Percentiles rank a stretch among this genome's conserved stretches.
phyloP scores from a whole-genome alignment of 2,113 vertebrate genomes.

The Gnathonemus echidnorhynchus region DNA sequence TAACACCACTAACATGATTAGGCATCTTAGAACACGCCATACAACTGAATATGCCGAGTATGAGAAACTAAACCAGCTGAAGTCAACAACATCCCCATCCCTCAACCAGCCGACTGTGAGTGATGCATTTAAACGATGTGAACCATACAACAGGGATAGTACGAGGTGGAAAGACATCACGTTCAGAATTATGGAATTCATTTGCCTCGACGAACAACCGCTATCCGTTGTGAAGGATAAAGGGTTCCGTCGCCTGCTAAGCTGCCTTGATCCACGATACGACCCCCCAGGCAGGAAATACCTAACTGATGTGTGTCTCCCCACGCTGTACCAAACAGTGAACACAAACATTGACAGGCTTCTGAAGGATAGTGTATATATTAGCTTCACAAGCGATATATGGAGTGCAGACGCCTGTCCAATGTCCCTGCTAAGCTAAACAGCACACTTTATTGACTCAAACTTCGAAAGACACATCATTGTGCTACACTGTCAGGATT shows the following conservation, averaged over 20 bases:
- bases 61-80: no score
- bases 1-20: neutral
- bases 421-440: neutral
- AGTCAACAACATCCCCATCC: no score
- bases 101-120: no score
- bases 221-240: slow-evolving; percentile 5
- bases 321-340: neutral
- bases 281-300: neutral
- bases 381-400: slow-evolving; percentile 17
- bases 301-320: neutral
- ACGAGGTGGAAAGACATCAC: neutral
- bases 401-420: neutral
- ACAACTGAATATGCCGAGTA: neutral
- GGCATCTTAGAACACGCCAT: neutral
- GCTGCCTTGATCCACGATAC: slow-evolving; percentile 15
- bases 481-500: neutral
- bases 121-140: no score
- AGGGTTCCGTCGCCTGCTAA: slow-evolving; percentile 9
- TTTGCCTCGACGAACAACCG: slow-evolving; percentile 15
- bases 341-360: neutral
- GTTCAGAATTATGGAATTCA: neutral
- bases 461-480: no score
- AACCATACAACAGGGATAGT: no score
- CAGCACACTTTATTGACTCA: no score
- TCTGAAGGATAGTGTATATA: neutral